phyloP scores from a whole-genome alignment of 2,113 vertebrate genomes.

The Embiotoca jacksoni region DNA sequence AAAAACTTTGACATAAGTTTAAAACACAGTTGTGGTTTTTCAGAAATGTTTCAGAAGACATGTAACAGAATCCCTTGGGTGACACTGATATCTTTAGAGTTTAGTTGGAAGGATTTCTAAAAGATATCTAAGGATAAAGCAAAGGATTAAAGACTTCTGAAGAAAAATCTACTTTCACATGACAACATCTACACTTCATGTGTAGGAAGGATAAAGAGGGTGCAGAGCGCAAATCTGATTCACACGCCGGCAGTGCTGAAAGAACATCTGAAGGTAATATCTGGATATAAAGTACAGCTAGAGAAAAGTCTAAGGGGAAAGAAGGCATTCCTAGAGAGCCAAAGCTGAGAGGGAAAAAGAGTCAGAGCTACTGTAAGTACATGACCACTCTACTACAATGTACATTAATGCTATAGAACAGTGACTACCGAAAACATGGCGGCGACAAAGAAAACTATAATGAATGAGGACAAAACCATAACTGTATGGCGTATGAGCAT shows the following conservation, averaged over 20 bases:
- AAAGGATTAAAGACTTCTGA: conserved; percentile 11
- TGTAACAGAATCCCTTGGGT: conserved; percentile 22
- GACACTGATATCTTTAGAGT: conserved; percentile 6
- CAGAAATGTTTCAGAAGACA: conserved; percentile 36
- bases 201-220: conserved; percentile 11
- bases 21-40: not conserved
- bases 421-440: conserved; percentile 9
- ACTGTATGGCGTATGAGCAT: conserved; percentile 11
- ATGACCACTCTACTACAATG: conserved; percentile 30
- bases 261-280: conserved; percentile 16
- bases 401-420: conserved; percentile 46
- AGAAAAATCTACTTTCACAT: conserved; percentile 14
- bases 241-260: conserved; percentile 18
- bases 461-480: not conserved
- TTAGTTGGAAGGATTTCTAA: conserved; percentile 35
- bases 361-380: conserved; percentile 39
- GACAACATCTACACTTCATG: conserved; percentile 16
- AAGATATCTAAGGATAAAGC: conserved; percentile 24
- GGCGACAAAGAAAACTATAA: not conserved
- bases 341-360: conserved; percentile 48
- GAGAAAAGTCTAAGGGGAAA: conserved; percentile 17
- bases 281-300: conserved; percentile 19
- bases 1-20: not conserved
- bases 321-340: conserved; percentile 37
- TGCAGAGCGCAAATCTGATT: conserved; percentile 46